These are phyloP conservation scores for Baryphthengus martii DNA, from an alignment of 2,113 vertebrate genomes.

Conservation along the genomic window DNA sequence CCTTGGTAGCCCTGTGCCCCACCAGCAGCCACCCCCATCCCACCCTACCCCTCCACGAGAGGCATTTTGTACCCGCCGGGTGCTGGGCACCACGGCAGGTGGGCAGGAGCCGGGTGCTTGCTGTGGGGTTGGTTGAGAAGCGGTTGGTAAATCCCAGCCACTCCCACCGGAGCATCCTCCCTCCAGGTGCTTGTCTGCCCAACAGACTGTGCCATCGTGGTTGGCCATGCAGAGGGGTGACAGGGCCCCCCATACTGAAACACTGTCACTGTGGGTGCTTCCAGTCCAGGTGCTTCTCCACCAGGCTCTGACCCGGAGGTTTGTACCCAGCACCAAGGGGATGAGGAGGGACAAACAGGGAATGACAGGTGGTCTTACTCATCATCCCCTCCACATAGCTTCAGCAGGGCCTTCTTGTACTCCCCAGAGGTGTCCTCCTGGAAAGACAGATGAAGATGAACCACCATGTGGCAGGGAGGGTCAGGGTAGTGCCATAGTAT, in stretches of 20 bases:
- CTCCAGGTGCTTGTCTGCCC: neutral
- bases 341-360: neutral
- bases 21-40: neutral
- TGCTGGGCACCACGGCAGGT: neutral
- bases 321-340: neutral
- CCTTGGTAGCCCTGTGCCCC: neutral
- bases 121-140: neutral
- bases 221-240: neutral
- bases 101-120: neutral
- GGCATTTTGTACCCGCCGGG: fast-evolving
- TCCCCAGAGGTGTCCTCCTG: constrained; percentile 96
- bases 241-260: fast-evolving
- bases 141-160: neutral
- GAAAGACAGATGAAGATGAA: neutral
- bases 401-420: constrained; percentile 91
- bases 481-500: neutral
- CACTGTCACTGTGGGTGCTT: neutral
- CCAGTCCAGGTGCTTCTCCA: neutral
- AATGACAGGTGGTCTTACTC: constrained; percentile 79
- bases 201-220: neutral
- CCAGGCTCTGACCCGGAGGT: neutral
- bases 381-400: constrained; percentile 94
- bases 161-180: neutral
- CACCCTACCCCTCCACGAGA: fast-evolving
- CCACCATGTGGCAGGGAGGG: neutral